A percentile compares a stretch with the other conserved stretches of the same genome.
Conservation (phyloP, 2,888 invertebrate genomes). For the Dioctria rufipes region DNA sequence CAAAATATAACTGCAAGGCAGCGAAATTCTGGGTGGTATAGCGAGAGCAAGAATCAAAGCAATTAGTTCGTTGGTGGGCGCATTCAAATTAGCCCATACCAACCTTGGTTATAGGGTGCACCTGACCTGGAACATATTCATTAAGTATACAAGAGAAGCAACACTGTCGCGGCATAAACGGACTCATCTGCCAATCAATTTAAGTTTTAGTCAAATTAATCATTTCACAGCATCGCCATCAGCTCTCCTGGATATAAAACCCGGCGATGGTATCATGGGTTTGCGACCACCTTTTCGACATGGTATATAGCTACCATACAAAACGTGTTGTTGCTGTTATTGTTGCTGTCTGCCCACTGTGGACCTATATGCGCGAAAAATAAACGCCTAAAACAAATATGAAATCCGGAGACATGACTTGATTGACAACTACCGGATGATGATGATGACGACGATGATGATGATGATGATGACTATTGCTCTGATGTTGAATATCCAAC, state of each 20-base stretch:
- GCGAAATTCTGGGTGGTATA: conserved; percentile 23
- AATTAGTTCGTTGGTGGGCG: conserved; percentile 45
- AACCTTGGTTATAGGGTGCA: not conserved
- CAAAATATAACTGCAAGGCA: conserved; percentile 24
- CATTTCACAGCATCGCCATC: conserved; percentile 48
- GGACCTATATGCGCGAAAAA: conserved; percentile 14
- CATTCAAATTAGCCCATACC: conserved; percentile 28
- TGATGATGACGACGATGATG: conserved; percentile 11
- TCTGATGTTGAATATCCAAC: not conserved
- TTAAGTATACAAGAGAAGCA: conserved; percentile 25
- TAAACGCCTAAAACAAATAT: conserved; percentile 32
- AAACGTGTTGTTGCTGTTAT: not conserved
- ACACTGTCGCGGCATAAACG: conserved; percentile 22
- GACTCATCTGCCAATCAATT: conserved; percentile 48
- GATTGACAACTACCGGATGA: conserved; percentile 37
- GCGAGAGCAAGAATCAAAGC: not conserved
- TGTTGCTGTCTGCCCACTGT: not conserved
- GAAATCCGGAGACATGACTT: conserved; percentile 27
- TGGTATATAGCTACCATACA: conserved; percentile 3
- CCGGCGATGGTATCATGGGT: not conserved
- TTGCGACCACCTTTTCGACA: conserved; percentile 36
- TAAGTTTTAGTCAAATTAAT: conserved; percentile 51
- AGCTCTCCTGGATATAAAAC: conserved; percentile 20
- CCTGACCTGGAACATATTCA: conserved; percentile 9
- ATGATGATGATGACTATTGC: not conserved